phyloP scores from a whole-genome alignment of 2,888 invertebrate species.

The Drosophila testacea region DNA sequence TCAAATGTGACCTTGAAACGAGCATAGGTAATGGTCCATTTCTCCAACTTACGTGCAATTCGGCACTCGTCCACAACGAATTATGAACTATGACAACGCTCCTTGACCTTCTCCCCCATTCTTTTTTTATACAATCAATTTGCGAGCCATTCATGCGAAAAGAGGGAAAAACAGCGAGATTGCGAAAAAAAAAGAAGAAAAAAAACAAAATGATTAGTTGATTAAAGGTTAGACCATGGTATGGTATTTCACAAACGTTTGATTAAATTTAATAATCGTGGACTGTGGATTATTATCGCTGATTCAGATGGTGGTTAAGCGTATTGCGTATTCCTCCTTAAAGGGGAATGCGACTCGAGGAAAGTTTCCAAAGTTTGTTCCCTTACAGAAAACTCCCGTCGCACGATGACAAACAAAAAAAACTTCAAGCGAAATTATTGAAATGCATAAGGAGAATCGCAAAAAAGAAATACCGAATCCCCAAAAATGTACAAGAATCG shows the following conservation, averaged over 20 bases:
- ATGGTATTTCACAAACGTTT: constrained; percentile 38
- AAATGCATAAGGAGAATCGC: constrained; percentile 22
- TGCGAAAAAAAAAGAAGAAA: constrained; percentile 16
- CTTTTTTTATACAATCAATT: constrained; percentile 15
- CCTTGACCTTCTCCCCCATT: not conserved
- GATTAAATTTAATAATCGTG: constrained; percentile 49
- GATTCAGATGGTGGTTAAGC: constrained; percentile 5
- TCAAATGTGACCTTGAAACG: constrained; percentile 8
- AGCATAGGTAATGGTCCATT: constrained; percentile 19
- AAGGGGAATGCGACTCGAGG: not conserved
- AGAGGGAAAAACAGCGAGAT: not conserved
- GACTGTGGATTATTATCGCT: constrained; percentile 8
- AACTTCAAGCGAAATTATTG: constrained; percentile 25
- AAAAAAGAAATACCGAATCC: constrained; percentile 19
- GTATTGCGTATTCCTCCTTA: constrained; percentile 14
- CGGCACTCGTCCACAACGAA: constrained; percentile 33
- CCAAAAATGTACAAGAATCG: constrained; percentile 42
- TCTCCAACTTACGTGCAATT: constrained; percentile 39
- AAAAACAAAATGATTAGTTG: constrained; percentile 45
- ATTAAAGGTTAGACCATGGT: constrained; percentile 61
- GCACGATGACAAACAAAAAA: constrained; percentile 41
- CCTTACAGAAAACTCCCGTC: constrained; percentile 21
- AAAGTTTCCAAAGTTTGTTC: constrained; percentile 15
- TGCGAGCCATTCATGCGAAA: constrained; percentile 12
- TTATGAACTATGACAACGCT: constrained; percentile 5